Base-by-base conservation (phyloP, 2,888 invertebrate species). In the Geotrupes spiniger region DNA sequence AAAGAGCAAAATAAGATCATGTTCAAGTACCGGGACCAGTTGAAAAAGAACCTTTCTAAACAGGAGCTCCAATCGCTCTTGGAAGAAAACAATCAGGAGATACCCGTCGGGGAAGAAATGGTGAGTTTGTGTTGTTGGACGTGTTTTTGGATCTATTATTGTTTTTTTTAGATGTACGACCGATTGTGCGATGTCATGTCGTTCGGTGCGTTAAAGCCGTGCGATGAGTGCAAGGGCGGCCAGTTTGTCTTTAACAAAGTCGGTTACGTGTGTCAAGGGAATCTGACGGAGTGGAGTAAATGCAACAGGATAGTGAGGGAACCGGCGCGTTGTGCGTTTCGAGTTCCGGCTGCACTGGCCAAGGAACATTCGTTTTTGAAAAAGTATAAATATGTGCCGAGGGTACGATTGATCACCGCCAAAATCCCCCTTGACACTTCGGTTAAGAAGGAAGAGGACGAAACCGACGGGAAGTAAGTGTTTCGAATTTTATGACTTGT, bases 271-370 rank as follows among this genome's bases (percentile, higher is more conserved):
- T 99, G 98, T 70, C 47, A 63, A 71, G 82, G 82, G 17, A 76
- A 86, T 66, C 61, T 90, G 25, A 86, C 84, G 8, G 95, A 93
- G 66, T 98, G 94, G 93, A 86, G 90, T 0, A 91, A 90, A 71
- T 98, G 98, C 70, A 78, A 81, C 44, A 79, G 84, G 61, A 69
- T 82, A 2, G 80, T 84, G 0, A 82, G 82, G 60, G 81, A 83
- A 31, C 97, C 97, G 0, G 76, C 82, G 53, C 78, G 95, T 49
- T 76, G 65, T 4, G 73, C 82, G 4, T 89, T 94, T 68, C 76
- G 74, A 58, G 71, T 96, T 10, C 88, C 93, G 0, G 62, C 73
- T 0, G 76, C 78, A 0, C 75, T 85, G 11, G 79, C 81, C 57
- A 75, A 79, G 28, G 56, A 74, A 1, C 74, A 77, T 57, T 46